Evolutionary conservation across 2,888 invertebrate genomes (phyloP).

Genomic region (Macrophya alboannulata): DNA sequence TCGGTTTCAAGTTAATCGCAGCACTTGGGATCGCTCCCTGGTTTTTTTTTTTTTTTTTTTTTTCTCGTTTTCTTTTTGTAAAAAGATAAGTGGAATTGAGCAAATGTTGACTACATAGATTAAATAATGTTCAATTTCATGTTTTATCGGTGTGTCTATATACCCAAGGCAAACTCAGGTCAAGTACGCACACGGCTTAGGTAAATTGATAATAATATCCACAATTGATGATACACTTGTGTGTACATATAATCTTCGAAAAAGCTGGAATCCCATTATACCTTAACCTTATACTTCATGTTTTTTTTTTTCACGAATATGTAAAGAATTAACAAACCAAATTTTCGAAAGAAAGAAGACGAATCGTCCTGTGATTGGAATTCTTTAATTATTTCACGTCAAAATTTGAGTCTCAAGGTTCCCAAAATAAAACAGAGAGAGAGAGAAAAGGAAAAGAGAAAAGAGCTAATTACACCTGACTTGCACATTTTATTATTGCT

Average conservation of each 20-base stretch:
- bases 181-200: not conserved
- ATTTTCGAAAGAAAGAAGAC: too few species aligned
- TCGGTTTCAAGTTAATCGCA: not conserved
- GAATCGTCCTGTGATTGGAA: too few species aligned
- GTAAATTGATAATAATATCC: not conserved
- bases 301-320: not conserved
- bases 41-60: not conserved
- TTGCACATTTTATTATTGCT: not conserved
- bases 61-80: not conserved
- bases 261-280: not conserved
- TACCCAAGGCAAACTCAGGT: not conserved
- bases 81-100: slow-evolving; percentile 22
- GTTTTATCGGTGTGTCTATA: slow-evolving; percentile 34
- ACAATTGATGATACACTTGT: not conserved
- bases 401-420: not conserved
- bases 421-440: too few species aligned
- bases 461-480: not conserved
- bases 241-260: not conserved
- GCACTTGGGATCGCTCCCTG: not conserved
- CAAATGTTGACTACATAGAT: slow-evolving; percentile 32
- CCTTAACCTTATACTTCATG: not conserved
- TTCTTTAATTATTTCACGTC: too few species aligned
- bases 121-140: not conserved
- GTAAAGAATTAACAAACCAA: too few species aligned
- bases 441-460: not conserved